Evolutionary conservation across 2,888 invertebrate species (phyloP).

Genomic region (Hydrotaea diabolus): DNA sequence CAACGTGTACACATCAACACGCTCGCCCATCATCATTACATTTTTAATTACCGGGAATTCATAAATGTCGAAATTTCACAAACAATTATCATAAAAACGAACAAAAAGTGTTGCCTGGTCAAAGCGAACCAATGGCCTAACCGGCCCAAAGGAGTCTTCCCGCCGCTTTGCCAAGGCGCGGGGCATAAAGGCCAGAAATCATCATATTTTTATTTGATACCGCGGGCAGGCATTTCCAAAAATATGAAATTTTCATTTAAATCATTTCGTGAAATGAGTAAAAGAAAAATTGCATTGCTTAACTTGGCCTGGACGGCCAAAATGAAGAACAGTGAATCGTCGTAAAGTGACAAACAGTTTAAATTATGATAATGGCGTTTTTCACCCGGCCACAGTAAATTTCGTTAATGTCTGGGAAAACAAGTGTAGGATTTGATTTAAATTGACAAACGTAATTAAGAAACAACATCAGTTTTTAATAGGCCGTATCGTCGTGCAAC

Average conservation of each 20-base stretch:
- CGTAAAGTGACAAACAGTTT: conserved; percentile 66
- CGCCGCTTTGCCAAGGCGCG: not conserved
- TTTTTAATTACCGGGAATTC: conserved; percentile 67
- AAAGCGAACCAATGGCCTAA: conserved; percentile 1
- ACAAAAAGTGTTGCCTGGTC: conserved; percentile 25
- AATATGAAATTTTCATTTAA: conserved; percentile 59
- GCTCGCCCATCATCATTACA: conserved; percentile 60
- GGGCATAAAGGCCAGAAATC: not conserved
- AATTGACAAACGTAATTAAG: conserved; percentile 78
- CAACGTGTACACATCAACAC: conserved; percentile 48
- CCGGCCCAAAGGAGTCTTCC: conserved; percentile 10
- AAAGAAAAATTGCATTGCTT: conserved; percentile 22
- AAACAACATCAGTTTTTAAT: conserved; percentile 62
- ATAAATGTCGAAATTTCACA: conserved; percentile 63
- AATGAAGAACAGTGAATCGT: not conserved
- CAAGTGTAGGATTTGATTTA: conserved; percentile 79
- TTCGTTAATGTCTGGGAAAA: conserved; percentile 70
- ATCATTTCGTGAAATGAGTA: conserved; percentile 53
- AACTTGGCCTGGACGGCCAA: not conserved
- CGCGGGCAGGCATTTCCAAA: not conserved
- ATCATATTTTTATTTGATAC: conserved; percentile 62
- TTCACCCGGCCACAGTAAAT: conserved; percentile 78
- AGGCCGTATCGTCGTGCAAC: conserved; percentile 38
- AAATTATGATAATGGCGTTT: conserved; percentile 78
- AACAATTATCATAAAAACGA: conserved; percentile 63